Evolutionary conservation across 2,797 vertebrate species (phyloP).

Genomic region (Halcyon chelicuti): DNA sequence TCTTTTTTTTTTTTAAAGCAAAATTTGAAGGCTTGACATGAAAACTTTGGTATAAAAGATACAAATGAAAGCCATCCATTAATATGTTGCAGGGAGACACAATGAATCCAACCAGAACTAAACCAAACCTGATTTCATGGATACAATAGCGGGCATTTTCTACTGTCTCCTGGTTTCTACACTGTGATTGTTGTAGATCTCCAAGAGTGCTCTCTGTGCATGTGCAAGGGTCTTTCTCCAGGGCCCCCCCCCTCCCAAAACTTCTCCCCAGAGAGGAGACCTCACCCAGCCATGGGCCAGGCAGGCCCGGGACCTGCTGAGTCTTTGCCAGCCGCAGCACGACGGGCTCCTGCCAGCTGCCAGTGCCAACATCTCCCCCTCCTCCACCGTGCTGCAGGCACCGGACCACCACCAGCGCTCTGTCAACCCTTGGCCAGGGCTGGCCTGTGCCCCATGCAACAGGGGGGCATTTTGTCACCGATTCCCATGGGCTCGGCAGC

Average conservation of each 20-base stretch:
- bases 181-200: conserved; percentile 75
- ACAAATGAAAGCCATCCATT: conserved; percentile 59
- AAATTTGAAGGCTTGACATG: conserved; percentile 72
- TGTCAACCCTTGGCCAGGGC: background rate
- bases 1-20: background rate
- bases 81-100: background rate
- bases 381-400: background rate
- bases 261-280: conserved; percentile 80
- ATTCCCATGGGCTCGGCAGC: background rate
- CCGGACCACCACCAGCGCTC: conserved; percentile 12
- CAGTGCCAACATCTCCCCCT: background rate
- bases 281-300: background rate
- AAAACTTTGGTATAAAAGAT: conserved; percentile 80
- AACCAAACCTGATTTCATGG: background rate
- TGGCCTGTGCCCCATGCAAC: background rate
- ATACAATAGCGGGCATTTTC: background rate
- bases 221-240: conserved; percentile 69
- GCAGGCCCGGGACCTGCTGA: background rate
- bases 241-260: conserved; percentile 84
- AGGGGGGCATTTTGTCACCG: background rate
- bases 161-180: conserved; percentile 15
- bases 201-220: conserved; percentile 63
- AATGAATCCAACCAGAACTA: background rate
- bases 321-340: rapidly evolving
- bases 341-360: rapidly evolving